phyloP scores from a whole-genome alignment of 2,888 invertebrate genomes.

The Lagria hirta region DNA sequence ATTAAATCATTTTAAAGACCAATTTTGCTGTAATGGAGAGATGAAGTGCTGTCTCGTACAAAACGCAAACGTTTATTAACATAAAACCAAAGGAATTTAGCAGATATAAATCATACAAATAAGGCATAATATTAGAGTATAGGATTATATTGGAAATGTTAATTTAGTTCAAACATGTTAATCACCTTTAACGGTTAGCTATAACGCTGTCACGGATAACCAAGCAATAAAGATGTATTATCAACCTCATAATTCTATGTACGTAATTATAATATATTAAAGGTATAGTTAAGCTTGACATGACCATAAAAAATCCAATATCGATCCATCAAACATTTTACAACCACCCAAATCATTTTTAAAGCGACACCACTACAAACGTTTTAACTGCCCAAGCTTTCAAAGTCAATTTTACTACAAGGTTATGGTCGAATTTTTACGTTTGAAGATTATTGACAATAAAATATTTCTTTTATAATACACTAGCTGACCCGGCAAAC shows the following conservation, averaged over 20 bases:
- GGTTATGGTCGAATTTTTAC: no score
- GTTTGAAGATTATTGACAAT: no score
- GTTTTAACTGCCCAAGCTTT: conserved; percentile 1
- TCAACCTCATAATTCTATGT: no score
- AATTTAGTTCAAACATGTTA: conserved; percentile 11
- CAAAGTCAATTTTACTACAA: conserved; percentile 8
- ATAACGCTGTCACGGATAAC: conserved; percentile 8
- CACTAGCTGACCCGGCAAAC: no score
- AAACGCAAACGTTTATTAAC: no score
- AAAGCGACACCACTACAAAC: conserved; percentile 8
- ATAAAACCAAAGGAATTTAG: no score
- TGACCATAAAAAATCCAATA: background rate
- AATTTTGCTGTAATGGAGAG: no score
- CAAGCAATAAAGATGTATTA: conserved; percentile 9
- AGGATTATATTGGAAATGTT: conserved; percentile 8
- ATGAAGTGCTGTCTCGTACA: no score
- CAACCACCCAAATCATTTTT: conserved; percentile 13
- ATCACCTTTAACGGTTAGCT: conserved; percentile 7
- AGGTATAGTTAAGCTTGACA: no score
- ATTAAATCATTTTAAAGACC: background rate
- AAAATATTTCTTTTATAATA: no score
- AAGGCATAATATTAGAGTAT: no score
- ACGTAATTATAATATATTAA: conserved; percentile 7
- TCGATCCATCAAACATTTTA: conserved; percentile 4
- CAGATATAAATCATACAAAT: no score